Evolutionary conservation across 2,888 invertebrate genomes (phyloP), one percentile per base, ranked within the genome.

Genomic region (Apoda limacodes): DNA sequence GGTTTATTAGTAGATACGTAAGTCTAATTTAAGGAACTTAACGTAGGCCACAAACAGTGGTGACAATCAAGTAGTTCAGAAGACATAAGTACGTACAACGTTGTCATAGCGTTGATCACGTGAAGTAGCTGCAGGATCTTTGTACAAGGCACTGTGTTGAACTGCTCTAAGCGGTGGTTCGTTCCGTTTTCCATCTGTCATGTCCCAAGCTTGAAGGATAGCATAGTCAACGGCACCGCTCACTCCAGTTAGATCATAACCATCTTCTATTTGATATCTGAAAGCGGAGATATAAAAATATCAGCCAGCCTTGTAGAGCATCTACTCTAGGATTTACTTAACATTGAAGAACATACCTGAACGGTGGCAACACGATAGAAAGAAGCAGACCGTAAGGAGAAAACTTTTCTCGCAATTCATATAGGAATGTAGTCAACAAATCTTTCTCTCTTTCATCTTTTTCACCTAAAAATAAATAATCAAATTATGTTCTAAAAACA

Each of bases 141-240:
- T 53, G 30, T 86, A 62, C 52, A 83, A 50, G 48, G 85, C 47
- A 62, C 78, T 64, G 66, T 83, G 55, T 68, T 70, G 59, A 47
- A 84, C 49, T 2, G 75, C 71, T 47, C 65, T 61, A 56, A 85
- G 25, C 34, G 74, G 60, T 46, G 82, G 54, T 60, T 80, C 54
- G 42, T 69, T 57, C 39, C 71, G 48, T 78, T 71, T 53, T 60
- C 59, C 54, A 33, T 76, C 72, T 2, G 71, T 74, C 75, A 78
- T 76, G 34, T 78, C 80, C 70, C 87, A 92, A 0, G 88, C 85
- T 65, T 88, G 86, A 4, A 92, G 60, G 21, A 88, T 83, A 2
- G 90, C 76, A 48, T 88, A 85, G 60, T 91, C 89, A 1, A 86
- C 83, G 9, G 83, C 70, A 3, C 82, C 74, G 23, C 83, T 80